Base-by-base conservation (phyloP, 2,888 invertebrate genomes). In the Rutpela maculata region DNA sequence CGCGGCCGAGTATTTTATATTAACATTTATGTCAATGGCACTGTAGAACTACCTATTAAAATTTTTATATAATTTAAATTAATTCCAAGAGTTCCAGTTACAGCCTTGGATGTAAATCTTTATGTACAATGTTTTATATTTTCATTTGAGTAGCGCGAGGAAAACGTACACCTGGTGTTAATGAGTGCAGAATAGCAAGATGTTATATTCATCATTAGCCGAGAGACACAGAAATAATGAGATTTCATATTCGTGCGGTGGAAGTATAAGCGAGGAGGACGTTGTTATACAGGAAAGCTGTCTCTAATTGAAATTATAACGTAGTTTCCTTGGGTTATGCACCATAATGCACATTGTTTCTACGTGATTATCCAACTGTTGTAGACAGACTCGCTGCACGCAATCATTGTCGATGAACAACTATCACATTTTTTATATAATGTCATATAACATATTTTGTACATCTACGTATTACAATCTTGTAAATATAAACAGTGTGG, bases 141-240 rank as follows among this genome's bases (percentile, higher is more conserved):
- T 60, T 68, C 59, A 68, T 75, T 75, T 75, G 67, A 68, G 62
- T 26, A 43, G 50, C 62, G 68, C 38, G 12, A 66, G 67, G 80
- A 78, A 75, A 65, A 73, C 65, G 66, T 75, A 66, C 80, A 80
- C 80, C 80, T 80, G 78, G 72, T 72, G 76, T 72, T 78, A 80
- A 80, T 80, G 78, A 80, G 75, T 76, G 70, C 73, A 75, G 68
- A 75, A 74, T 76, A 74, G 73, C 69, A 72, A 68, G 76, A 77
- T 80, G 75, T 80, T 74, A 76, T 80, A 76, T 77, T 77, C 76
- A 66, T 78, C 77, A 80, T 80, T 80, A 78, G 80, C 75, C 75
- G 69, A 74, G 78, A 73, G 78, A 78, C 78, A 75, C 78, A 75
- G 76, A 71, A 78, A 75, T 78, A 80, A 78, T 65, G 78, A 71